Evolutionary conservation across 1,140 invertebrate genomes (phyloP).

Genomic region (Pseudoatta argentina): DNA sequence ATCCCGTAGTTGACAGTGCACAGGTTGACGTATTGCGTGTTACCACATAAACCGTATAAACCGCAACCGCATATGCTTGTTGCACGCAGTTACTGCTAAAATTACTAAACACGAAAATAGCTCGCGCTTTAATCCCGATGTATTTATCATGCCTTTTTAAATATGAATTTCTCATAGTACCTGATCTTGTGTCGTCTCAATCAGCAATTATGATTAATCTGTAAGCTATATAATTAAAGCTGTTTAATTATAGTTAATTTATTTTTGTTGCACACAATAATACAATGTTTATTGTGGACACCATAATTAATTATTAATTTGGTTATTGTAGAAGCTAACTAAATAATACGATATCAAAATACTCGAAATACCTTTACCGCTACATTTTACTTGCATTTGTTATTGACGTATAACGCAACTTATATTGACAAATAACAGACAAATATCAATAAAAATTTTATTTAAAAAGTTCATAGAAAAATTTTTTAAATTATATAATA

Average conservation of each 20-base stretch:
- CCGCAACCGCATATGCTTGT: background rate
- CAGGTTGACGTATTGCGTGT: background rate
- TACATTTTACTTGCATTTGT: background rate
- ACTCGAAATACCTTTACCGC: background rate
- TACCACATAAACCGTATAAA: background rate
- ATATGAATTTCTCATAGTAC: background rate
- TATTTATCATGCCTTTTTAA: conserved; percentile 19
- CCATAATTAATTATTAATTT: background rate
- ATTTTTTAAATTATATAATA: conserved; percentile 2
- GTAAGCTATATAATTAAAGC: background rate
- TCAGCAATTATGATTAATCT: background rate
- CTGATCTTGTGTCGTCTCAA: background rate
- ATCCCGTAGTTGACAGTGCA: background rate
- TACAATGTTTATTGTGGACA: background rate
- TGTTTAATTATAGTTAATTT: conserved; percentile 46
- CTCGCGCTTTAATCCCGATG: background rate
- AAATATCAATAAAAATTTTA: background rate
- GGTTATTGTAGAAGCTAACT: background rate
- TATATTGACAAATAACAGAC: background rate
- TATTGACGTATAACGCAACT: background rate
- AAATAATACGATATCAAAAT: background rate
- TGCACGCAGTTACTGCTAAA: background rate
- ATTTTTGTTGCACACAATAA: background rate
- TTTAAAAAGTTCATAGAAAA: background rate
- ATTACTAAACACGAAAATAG: conserved; percentile 47